Base-by-base conservation (phyloP, 2,888 invertebrate species). In the Macropis europaea region DNA sequence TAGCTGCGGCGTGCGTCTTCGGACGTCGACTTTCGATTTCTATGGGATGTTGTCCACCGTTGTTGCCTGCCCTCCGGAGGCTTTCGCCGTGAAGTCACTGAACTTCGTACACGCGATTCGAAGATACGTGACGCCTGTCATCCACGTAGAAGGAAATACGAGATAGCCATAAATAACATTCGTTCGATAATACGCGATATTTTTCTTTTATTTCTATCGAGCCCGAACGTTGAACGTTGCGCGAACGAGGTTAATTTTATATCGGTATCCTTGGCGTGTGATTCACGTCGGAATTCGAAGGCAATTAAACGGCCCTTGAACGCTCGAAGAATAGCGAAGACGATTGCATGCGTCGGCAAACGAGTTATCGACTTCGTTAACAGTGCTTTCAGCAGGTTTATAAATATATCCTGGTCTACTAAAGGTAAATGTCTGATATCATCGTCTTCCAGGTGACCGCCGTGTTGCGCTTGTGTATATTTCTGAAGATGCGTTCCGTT, bases 361-460 rank as follows among this genome's bases (percentile, higher is more conserved):
- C n/a, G 9, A 24, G n/a, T 63, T 75, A 68, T 68, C 45, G 57
- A 57, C 42, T 56, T 52, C 19, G 50, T 61, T 60, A 24, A 24
- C 32, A 22, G 19, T 1, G n/a, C 26, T 19, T 48, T 22, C n/a
- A 42, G 34, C 22, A 24, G 11, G 34, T 68, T 62, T 76, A 76
- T 62, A 76, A 74, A 76, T 75, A n/a, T n/a, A 76, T 68, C 73
- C 30, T 9, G 5, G 32, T 2, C 43, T n/a, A n/a, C n/a, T 9
- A 28, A 47, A 64, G 61, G 38, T 64, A 64, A 60, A 52, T 57
- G 68, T 26, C 63, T 60, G 56, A 64, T 68, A 64, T 52, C 26
- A n/a, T 52, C 17, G 22, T 63, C 11, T 47, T 45, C 26, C 36
- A 13, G 17, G 4, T 42, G 30, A 48, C 43, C 22, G 17, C 28